Percentiles rank a stretch among this genome's conserved stretches.
phyloP scores from a whole-genome alignment of 2,113 vertebrate genomes.

The Elephantulus edwardii region DNA sequence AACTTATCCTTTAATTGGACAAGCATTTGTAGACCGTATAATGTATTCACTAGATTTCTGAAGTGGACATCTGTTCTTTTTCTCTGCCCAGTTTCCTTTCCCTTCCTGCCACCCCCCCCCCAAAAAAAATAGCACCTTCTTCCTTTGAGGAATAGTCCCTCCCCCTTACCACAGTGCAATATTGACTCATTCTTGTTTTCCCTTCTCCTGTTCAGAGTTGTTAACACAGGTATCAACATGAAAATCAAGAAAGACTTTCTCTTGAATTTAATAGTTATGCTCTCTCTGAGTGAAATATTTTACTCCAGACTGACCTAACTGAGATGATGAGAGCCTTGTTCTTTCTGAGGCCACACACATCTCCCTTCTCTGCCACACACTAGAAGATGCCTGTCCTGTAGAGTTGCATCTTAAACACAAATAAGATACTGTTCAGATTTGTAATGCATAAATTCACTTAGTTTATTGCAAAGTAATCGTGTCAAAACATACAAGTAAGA shows the following conservation, averaged over 20 bases:
- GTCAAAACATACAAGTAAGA: not conserved
- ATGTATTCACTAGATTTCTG: not conserved
- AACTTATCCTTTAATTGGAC: constrained; percentile 46
- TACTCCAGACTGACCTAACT: accelerated
- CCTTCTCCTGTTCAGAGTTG: not conserved
- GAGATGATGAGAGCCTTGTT: not conserved
- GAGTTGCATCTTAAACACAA: not conserved
- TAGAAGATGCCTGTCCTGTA: not conserved
- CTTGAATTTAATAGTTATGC: not conserved
- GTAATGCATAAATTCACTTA: not conserved
- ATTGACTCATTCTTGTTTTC: not conserved
- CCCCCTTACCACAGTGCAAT: accelerated
- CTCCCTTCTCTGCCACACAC: accelerated
- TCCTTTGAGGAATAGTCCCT: not conserved
- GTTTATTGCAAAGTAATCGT: not conserved
- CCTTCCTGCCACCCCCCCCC: too few relatives aligned
- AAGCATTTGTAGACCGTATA: constrained; percentile 38
- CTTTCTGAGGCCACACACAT: accelerated
- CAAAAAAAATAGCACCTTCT: not conserved
- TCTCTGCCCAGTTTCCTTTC: not conserved
- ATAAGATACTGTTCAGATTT: not conserved
- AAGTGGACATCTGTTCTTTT: not conserved
- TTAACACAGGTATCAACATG: not conserved
- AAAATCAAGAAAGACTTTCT: accelerated
- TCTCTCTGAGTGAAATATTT: not conserved